Base-by-base conservation (phyloP, 2,888 invertebrate genomes). In the Eristalis pertinax region DNA sequence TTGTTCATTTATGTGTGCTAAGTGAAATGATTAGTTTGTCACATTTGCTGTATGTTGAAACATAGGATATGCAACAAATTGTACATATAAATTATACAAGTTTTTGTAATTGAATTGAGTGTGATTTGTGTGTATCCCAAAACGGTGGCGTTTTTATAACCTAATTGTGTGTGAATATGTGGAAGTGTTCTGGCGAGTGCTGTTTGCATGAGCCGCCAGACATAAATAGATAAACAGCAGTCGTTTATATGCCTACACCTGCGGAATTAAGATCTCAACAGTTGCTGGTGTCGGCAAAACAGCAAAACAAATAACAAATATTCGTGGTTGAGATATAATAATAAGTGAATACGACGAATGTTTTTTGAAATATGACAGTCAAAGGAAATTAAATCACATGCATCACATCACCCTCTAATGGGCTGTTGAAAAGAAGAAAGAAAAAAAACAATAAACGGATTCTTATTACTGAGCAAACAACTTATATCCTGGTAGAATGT, bases 191-290 rank as follows among this genome's bases (percentile, higher is more conserved):
- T 74, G 74, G 64, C 68, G 69, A 79, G 43, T 67, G 63, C 29
- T 50, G 75, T 67, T 68, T 80, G 62, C 38, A 75, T 60, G 58
- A 84, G 65, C 79, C 65, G 75, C 69, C 84, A 72, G 84, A 81
- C 80, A 64, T 63, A 84, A 84, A 80, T 84, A 84, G 79, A 84
- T 78, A 84, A 84, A 79, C 79, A 74, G 58, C 72, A 69, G 69
- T 41, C 22, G 26, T 67, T 29, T 22, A 43, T n/a, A 43, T 43
- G 43, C 43, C 15, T 43, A n/a, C 43, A 43, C n/a, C 43, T 43
- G n/a, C n/a, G n/a, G 43, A 15, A 43, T 43, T 64, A 67, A 58
- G 64, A 75, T 68, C 29, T 26, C 10, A 60, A 29, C 72, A 67
- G 67, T 72, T 77, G 62, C 63, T 60, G 77, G 19, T 75, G 69